Evolutionary conservation across 2,113 vertebrate genomes (phyloP), one percentile per base, ranked within the genome.

Genomic region (Thalassoma bifasciatum): DNA sequence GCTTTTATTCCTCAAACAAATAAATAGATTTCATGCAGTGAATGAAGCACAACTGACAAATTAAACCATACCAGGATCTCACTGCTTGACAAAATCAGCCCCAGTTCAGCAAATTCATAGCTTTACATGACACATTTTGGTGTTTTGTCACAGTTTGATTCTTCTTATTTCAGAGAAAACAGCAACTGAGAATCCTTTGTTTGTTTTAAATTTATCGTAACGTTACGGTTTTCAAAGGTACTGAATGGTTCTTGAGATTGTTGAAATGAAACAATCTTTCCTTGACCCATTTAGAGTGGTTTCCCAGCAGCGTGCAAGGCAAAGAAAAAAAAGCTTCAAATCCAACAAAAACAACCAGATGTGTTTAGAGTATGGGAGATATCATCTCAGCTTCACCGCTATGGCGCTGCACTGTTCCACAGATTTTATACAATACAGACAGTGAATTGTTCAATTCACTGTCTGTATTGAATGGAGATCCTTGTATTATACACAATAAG

Each of bases 341-440:
- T 69, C 21, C 10, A 75, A 59, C 60, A 67, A 72, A 79, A 77
- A 77, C 65, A 72, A 60, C 52, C 61, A 75, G 73, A 80, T 75
- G 80, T 66, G 58, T 52, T 37, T 50, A 66, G 66, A 78, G 54
- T 66, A 78, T 23, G 22, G 37, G 21, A 69, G 62, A 70, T 76
- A 69, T 36, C 23, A 75, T 77, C 65, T 56, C 44, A 46, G 56
- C 52, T 53, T n/a, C 14, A 46, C 8, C 22, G 67, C 50, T 12
- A 66, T 5, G 10, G 38, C 0, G 0, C 65, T 38, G 22, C 56
- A 40, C 46, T 22, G 19, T 74, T 49, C 40, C 38, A 59, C 36
- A 11, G 42, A 79, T 52, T 22, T 13, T 57, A 11, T 40, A 72
- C 66, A 75, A 75, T 60, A 46, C 58, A 68, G 46, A 75, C 26